Conservation (phyloP, 2,797 vertebrate genomes). For the Cynodonichthys magdalenae region DNA sequence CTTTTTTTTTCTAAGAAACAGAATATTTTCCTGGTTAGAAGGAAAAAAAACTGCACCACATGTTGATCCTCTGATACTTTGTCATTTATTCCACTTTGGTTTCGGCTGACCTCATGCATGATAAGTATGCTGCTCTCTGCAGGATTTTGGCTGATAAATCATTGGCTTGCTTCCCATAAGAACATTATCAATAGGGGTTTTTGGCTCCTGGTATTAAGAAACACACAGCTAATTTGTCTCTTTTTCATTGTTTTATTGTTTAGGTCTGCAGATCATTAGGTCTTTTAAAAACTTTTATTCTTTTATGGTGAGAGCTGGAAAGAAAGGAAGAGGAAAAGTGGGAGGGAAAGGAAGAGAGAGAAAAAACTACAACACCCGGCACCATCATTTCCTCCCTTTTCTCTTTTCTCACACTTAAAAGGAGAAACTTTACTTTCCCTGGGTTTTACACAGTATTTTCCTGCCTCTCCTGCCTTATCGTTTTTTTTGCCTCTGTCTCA, state of each 20-base stretch:
- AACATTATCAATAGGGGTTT: neutral
- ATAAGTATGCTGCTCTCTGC: neutral
- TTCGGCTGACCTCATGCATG: neutral
- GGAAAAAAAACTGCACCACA: neutral
- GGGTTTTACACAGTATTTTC: neutral
- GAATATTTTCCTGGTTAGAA: conserved; percentile 1
- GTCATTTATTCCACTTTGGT: too few species aligned
- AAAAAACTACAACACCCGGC: conserved; percentile 14
- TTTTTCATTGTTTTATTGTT: neutral
- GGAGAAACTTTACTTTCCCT: conserved; percentile 18
- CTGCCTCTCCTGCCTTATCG: neutral
- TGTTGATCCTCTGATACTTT: neutral
- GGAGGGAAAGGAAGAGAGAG: conserved; percentile 20
- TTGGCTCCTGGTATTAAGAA: neutral
- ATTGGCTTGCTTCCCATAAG: neutral
- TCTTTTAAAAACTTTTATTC: neutral
- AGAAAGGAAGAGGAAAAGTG: conserved; percentile 15
- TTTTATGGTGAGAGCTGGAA: conserved; percentile 15
- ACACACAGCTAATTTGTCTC: neutral
- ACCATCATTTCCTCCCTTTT: conserved; percentile 53
- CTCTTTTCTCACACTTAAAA: conserved; percentile 20
- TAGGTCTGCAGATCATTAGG: neutral
- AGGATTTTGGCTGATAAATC: neutral
- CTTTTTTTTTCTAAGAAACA: neutral
- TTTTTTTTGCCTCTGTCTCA: conserved; percentile 6